These are phyloP conservation scores for Canis aureus DNA, from an alignment of 2,113 vertebrate genomes.

Conservation along the genomic window DNA sequence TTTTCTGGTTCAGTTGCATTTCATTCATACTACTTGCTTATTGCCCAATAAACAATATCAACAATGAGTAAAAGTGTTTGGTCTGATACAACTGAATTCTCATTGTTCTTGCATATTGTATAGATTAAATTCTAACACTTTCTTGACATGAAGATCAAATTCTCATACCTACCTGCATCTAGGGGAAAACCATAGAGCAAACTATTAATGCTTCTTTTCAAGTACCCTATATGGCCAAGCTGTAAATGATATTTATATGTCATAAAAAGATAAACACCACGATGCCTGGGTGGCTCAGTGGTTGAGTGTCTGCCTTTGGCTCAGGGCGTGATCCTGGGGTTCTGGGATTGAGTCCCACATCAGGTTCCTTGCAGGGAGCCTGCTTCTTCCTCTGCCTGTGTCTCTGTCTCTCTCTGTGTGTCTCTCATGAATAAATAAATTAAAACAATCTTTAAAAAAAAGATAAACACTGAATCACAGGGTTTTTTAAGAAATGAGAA, in stretches of 20 bases:
- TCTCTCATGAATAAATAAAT: no score
- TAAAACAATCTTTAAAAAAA: not conserved
- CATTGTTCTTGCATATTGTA: not conserved
- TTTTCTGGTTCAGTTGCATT: not conserved
- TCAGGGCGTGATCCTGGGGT: no score
- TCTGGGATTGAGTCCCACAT: no score
- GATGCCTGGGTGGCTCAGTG: no score
- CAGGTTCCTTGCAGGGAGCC: no score
- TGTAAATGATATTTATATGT: not conserved
- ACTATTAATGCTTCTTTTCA: not conserved
- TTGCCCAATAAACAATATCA: not conserved
- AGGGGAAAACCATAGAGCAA: not conserved
- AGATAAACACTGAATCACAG: not conserved
- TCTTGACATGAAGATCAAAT: not conserved
- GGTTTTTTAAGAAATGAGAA: not conserved
- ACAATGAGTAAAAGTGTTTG: not conserved
- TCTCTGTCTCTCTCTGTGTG: no score
- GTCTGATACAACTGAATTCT: not conserved
- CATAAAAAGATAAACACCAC: not conserved
- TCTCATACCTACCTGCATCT: not conserved
- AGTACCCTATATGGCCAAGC: not conserved
- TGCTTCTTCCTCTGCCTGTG: not conserved
- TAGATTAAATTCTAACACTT: slow-evolving; percentile 45
- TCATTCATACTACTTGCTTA: not conserved
- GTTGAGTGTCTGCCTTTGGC: no score